A percentile compares a stretch with the other conserved stretches of the same genome.
These are phyloP conservation scores for Limanda limanda DNA, from an alignment of 2,113 vertebrate genomes.

Conservation along the genomic window DNA sequence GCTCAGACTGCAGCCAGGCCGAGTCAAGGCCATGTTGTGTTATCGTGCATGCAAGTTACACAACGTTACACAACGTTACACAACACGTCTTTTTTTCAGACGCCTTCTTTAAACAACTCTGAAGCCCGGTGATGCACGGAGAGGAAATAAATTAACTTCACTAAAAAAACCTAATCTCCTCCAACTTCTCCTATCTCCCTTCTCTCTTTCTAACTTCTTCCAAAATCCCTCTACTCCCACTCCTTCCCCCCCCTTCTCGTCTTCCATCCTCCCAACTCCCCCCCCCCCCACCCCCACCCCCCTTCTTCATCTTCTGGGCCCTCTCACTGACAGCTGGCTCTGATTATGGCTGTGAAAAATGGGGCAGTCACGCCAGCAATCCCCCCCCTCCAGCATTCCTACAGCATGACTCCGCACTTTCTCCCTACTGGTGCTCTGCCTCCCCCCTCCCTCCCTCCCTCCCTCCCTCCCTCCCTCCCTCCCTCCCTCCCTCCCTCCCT, in stretches of 20 bases:
- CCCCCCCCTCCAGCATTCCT: constrained; percentile 84
- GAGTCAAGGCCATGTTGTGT: constrained; percentile 51
- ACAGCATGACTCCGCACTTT: constrained; percentile 85
- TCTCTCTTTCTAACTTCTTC: constrained; percentile 41
- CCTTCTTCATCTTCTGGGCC: constrained; percentile 62
- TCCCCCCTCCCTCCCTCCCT: constrained; percentile 56
- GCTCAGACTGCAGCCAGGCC: constrained; percentile 34
- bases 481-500: constrained; percentile 48
- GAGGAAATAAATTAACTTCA: constrained; percentile 42
- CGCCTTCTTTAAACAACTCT: constrained; percentile 8
- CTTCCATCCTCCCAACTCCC: not conserved
- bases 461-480: constrained; percentile 49
- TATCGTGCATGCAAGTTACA: constrained; percentile 17
- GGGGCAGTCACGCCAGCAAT: constrained; percentile 82
- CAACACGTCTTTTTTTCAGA: constrained; percentile 3
- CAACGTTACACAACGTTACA: constrained; percentile 27
- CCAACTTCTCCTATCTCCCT: constrained; percentile 17
- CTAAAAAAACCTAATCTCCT: constrained; percentile 25
- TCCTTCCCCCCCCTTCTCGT: constrained; percentile 14
- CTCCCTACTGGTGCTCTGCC: constrained; percentile 67
- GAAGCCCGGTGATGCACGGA: constrained; percentile 4
- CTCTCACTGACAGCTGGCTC: constrained; percentile 86
- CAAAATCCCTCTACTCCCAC: constrained; percentile 49
- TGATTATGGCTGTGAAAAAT: constrained; percentile 87
- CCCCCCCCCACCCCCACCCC: not conserved